These are phyloP conservation scores for Pseudochromis fuscus DNA, from an alignment of 2,797 vertebrate genomes.

Conservation along the genomic window DNA sequence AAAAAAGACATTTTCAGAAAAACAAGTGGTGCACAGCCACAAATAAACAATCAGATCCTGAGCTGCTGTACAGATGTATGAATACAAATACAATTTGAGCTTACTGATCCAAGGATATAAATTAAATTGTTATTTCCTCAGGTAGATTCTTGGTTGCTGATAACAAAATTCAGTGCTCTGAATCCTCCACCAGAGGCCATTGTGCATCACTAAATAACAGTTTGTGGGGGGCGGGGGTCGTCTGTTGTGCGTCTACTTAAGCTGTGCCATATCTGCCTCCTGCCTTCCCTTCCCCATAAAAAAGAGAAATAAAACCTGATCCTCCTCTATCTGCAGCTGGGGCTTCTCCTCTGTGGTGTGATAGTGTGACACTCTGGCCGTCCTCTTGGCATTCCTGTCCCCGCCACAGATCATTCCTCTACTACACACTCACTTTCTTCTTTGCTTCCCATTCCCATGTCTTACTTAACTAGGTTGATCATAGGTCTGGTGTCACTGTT, in stretches of 20 bases:
- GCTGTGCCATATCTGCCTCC: conserved; percentile 39
- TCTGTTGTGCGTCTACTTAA: conserved; percentile 42
- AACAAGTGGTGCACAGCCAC: too few relatives aligned
- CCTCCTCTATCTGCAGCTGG: conserved; percentile 58
- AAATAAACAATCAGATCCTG: too few relatives aligned
- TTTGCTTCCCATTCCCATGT: conserved; percentile 13
- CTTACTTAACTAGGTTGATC: conserved; percentile 2
- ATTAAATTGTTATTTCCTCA: neutral
- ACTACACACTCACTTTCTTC: conserved; percentile 43
- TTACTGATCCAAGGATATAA: neutral
- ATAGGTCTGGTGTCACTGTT: conserved; percentile 23
- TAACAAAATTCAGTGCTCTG: conserved; percentile 25
- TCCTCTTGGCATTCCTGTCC: conserved; percentile 56
- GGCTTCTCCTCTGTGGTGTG: conserved; percentile 60
- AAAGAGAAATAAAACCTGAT: conserved; percentile 79
- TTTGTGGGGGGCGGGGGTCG: conserved; percentile 15
- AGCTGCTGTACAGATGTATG: neutral
- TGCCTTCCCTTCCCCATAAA: conserved; percentile 65
- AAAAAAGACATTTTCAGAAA: too few relatives aligned
- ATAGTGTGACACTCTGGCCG: conserved; percentile 65
- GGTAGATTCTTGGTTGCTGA: neutral
- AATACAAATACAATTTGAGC: too few relatives aligned
- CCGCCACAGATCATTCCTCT: conserved; percentile 31
- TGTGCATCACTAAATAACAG: conserved; percentile 48
- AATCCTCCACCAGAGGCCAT: conserved; percentile 73